Conservation (phyloP, 2,113 vertebrate genomes). For the Odobenus rosmarus region DNA sequence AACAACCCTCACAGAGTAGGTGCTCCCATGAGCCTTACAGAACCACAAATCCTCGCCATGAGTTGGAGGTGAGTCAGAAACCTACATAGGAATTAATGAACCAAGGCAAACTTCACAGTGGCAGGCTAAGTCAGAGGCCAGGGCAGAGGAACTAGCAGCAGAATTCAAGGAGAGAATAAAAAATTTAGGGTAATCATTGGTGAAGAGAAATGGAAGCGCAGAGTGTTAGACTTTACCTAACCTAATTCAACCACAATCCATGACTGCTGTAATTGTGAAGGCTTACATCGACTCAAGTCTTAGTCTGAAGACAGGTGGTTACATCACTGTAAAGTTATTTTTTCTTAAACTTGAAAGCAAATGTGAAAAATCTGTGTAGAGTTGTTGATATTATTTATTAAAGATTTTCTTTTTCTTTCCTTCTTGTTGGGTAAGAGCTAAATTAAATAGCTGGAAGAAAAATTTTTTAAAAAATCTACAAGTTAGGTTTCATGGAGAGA, state of each 20-base stretch:
- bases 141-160: background rate
- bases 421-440: background rate
- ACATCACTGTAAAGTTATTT: background rate
- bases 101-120: conserved; percentile 19
- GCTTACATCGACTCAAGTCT: background rate
- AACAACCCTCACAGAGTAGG: background rate
- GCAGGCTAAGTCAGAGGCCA: conserved; percentile 23
- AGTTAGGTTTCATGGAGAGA: background rate
- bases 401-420: background rate
- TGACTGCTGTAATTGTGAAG: background rate
- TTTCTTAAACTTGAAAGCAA: conserved; percentile 36
- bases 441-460: conserved; percentile 17
- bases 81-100: conserved; percentile 52
- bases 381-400: conserved; percentile 12
- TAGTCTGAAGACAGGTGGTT: background rate
- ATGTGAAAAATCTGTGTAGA: background rate
- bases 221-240: background rate
- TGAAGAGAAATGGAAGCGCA: conserved; percentile 11
- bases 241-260: background rate
- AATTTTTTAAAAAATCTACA: background rate
- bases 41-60: background rate
- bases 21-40: background rate
- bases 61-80: conserved; percentile 46
- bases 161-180: background rate
- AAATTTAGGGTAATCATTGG: background rate